Evolutionary conservation across 2,797 vertebrate species (phyloP).

Genomic region (Sphenopsis melanotis): DNA sequence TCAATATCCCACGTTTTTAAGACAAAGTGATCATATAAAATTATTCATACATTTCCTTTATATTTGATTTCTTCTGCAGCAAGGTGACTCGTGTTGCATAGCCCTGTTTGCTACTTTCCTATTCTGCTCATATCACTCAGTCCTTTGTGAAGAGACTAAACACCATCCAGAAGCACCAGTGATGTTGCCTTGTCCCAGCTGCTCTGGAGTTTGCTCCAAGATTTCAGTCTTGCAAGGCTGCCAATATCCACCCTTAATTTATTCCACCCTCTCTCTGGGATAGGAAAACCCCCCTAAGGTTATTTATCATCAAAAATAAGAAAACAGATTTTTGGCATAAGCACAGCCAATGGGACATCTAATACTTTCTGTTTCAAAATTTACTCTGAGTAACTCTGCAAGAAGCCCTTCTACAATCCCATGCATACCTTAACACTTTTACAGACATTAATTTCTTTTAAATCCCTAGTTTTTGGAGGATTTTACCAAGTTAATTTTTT

Average conservation of each 20-base stretch:
- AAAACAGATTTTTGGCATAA: background rate
- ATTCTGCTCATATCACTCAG: background rate
- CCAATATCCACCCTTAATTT: background rate
- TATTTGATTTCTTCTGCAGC: background rate
- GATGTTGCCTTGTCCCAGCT: background rate
- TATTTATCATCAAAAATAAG: conserved; percentile 2
- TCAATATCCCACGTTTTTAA: background rate
- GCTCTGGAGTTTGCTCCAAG: background rate
- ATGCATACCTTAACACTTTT: rapidly evolving
- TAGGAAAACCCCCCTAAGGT: background rate
- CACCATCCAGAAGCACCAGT: background rate
- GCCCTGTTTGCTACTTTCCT: background rate
- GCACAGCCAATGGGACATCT: background rate
- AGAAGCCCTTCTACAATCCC: background rate
- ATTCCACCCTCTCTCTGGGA: background rate
- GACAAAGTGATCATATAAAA: background rate
- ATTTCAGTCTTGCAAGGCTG: background rate
- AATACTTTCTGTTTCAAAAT: background rate
- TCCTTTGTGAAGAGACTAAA: background rate
- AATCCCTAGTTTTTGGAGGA: background rate
- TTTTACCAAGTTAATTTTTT: background rate
- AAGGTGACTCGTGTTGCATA: background rate
- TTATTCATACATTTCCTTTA: background rate
- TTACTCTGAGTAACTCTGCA: background rate
- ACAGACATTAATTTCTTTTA: background rate